Evolutionary conservation across 2,113 vertebrate genomes (phyloP), one percentile per base, ranked within the genome.

Genomic region (Gorsachius goisagi): DNA sequence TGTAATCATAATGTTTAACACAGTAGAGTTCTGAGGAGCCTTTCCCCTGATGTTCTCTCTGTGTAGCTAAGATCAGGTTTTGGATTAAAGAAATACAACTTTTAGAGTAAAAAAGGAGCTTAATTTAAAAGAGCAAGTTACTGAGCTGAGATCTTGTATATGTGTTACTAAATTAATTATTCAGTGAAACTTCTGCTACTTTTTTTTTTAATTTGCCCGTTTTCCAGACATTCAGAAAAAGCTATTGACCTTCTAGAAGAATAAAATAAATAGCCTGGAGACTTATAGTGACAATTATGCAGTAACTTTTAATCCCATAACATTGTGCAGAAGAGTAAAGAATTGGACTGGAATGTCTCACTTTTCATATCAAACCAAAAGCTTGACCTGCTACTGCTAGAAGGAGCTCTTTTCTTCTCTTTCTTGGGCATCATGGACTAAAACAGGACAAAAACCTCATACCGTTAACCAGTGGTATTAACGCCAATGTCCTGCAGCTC

Each of bases 71-170:
- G 52, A 49, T 68, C 69, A 81, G 49, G 52, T 71, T 85, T 93
- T 89, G 50, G 41, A 94, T 91, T 78, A 85, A 94, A 95, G 73
- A 88, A 92, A 62, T 71, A 81, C 22, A 86, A 81, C 32, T 90
- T 60, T 8, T 47, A 76, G 7, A 77, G 63, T 32, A 20, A 35
- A 58, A 88, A 64, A n/a, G 11, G 8, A 92, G 5, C 9, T 68
- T 64, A 81, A 79, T 95, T 92, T 69, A 59, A 88, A 90, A 95
- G 27, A 90, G 52, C 26, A 85, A 80, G 76, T 90, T 87, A 21
- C 21, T 71, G 45, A 71, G 71, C 56, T 56, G 82, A 94, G 88
- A 92, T 74, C 52, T 66, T 76, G 5, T 39, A 37, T 28, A 21
- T 11, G 50, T 39, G 4, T 71, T 63, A 89, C 14, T 86, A 66